Evolutionary conservation across 2,113 vertebrate genomes (phyloP), one percentile per base, ranked within the genome.

Genomic region (Ramphastos sulfuratus): DNA sequence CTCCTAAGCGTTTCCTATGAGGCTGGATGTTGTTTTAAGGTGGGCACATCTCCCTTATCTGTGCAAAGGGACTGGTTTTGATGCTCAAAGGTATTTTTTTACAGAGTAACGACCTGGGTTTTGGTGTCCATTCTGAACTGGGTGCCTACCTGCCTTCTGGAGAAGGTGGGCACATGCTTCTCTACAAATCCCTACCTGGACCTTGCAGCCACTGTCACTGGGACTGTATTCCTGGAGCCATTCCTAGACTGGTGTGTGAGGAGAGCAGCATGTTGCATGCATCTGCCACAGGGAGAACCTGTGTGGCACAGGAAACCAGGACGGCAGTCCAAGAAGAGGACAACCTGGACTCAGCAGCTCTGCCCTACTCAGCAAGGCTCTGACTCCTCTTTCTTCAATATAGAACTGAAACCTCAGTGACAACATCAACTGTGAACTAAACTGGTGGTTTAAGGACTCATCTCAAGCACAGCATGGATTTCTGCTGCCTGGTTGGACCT

Each of bases 1-100:
- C n/a, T 44, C 28, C 15, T 21, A 37, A 35, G 24, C 12, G 9
- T 48, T 76, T 21, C 15, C 67, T 31, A 2, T 0, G 1, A 66
- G 60, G 21, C 16, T 86, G 42, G 52, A 84, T 66, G 14, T 25
- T 60, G 42, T 12, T 33, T 35, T 19, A 7, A 48, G 25, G 4
- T 56, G 80, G n/a, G 30, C 30, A 25, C 12, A 10, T n/a, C 7
- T 82, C 14, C 37, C 1, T 63, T 27, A 23, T 65, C 50, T 55
- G 16, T 25, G 46, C 19, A 71, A 66, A 65, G 87, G 72, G 56
- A 28, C 1, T 28, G 54, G 24, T 24, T 61, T 39, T 46, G 24
- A 48, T 56, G 52, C 11, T 77, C 6, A 48, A 28, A 27, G 15
- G 3, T 44, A 17, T 83, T n/a, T 25, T 39, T 55, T 33, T 6